Conservation (phyloP, 2,797 vertebrate genomes). For the Xiphophorus birchmanni region DNA sequence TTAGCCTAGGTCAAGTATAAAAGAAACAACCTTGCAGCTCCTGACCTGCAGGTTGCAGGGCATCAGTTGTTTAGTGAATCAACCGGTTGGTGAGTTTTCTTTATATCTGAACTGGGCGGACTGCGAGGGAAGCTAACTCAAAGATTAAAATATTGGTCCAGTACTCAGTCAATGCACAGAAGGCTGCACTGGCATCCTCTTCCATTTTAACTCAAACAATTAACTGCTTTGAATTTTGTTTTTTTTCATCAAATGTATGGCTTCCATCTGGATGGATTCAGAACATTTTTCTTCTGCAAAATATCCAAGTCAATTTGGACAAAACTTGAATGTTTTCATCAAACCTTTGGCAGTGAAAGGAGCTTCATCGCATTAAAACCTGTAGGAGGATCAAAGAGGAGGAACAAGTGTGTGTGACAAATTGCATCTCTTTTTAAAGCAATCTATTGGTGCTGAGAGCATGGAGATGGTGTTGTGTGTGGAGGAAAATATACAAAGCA, state of each 20-base stretch:
- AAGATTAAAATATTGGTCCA: not conserved
- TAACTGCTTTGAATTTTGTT: not conserved
- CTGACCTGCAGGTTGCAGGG: not conserved
- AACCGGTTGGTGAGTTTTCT: not conserved
- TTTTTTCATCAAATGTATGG: not conserved
- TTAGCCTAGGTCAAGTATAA: no score
- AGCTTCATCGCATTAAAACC: constrained; percentile 30
- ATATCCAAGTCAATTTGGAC: not conserved
- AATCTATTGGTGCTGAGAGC: constrained; percentile 27
- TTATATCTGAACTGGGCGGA: not conserved
- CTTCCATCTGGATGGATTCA: not conserved
- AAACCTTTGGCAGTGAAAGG: constrained; percentile 6
- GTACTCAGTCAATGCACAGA: not conserved
- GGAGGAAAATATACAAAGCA: constrained; percentile 2
- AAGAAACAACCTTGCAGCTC: no score
- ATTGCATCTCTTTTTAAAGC: constrained; percentile 28
- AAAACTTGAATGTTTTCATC: constrained; percentile 16
- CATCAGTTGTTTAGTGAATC: not conserved
- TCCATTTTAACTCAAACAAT: not conserved
- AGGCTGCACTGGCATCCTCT: not conserved
- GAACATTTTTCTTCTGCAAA: not conserved
- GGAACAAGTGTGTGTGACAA: constrained; percentile 30
- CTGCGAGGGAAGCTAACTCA: not conserved
- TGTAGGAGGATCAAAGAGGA: constrained; percentile 53
- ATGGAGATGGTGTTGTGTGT: constrained; percentile 12